Evolutionary conservation across 2,888 invertebrate genomes (phyloP).

Genomic region (Catocala nupta): DNA sequence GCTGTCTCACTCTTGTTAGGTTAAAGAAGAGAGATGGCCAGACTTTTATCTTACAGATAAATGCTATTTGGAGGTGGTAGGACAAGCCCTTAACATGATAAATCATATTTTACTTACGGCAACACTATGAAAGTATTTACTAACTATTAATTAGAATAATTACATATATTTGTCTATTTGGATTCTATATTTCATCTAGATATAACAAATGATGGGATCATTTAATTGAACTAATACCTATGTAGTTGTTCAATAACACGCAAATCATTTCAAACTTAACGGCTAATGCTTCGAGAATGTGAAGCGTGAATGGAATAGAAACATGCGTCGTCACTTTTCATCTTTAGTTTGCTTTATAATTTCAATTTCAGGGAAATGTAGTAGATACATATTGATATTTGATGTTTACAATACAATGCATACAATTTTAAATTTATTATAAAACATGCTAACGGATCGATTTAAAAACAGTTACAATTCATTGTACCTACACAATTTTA

Average conservation of each 20-base stretch:
- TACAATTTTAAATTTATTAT: slow-evolving; percentile 7
- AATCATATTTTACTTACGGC: background rate
- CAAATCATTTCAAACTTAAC: slow-evolving; percentile 44
- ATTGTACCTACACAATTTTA: slow-evolving; percentile 21
- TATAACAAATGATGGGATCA: slow-evolving; percentile 31
- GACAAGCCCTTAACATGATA: no score
- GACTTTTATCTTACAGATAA: no score
- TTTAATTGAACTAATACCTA: slow-evolving; percentile 20
- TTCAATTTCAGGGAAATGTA: background rate
- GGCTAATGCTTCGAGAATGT: slow-evolving; percentile 31
- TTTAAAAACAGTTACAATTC: slow-evolving; percentile 15
- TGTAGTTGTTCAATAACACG: slow-evolving; percentile 28
- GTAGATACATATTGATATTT: background rate
- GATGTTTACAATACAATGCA: background rate
- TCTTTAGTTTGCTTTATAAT: slow-evolving; percentile 1
- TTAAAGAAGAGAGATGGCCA: no score
- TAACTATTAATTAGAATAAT: background rate
- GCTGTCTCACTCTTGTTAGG: no score
- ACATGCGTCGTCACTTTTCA: slow-evolving; percentile 23
- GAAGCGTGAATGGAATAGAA: slow-evolving; percentile 22
- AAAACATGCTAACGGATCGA: slow-evolving; percentile 11
- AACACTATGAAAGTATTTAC: slow-evolving; percentile 34
- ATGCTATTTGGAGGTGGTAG: no score
- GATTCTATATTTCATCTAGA: slow-evolving; percentile 42
- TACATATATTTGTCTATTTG: slow-evolving; percentile 18